Base-by-base conservation (phyloP, 2,797 vertebrate genomes). In the Neostethus bicornis region DNA sequence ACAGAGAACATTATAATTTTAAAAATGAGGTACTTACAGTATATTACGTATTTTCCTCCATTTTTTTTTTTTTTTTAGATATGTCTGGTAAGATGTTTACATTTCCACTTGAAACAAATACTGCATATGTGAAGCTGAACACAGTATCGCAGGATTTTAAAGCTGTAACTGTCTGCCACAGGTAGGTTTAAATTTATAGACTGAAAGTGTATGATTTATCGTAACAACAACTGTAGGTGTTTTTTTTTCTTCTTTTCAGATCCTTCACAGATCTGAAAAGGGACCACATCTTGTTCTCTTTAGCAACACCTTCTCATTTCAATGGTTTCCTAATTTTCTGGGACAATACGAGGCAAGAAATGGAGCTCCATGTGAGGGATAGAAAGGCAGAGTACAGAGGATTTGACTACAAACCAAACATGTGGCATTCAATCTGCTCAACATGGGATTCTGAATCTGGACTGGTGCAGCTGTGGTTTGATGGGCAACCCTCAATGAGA, bases 401-500 rank as follows among this genome's bases (percentile, higher is more conserved):
- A 2, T 3, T 0, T 11, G 38, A 51, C 1, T 14, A 80, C 77
- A 75, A 54, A 13, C 4, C 0, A 0, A 51, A 61, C 51, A 32
- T 19, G 43, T 90, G 85, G 91, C 87, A 82, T 68, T 86, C 87
- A 0, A 4, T 87, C n/a, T 92, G 91, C 1, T 52, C 82, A 11
- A 79, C 80, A 24, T 92, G 91, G 90, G 81, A 90, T 19, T 81
- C 83, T 0, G 0, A 2, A 1, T 64, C 48, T 0, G 89, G 87
- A 17, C 39, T 87, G 12, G 70, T 45, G 0, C 85, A 86, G 47
- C 28, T 92, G 5, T 88, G 83, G 89, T 11, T 85, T 44, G 53
- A 87, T 2, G 88, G 88, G 43, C 75, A 59, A 9, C 73, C 70
- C 19, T 66, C 61, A 2, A 50, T 73, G 0, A 83, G 75, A 50